Base-by-base conservation (phyloP, 2,888 invertebrate genomes). In the Synanthedon tipuliformis region DNA sequence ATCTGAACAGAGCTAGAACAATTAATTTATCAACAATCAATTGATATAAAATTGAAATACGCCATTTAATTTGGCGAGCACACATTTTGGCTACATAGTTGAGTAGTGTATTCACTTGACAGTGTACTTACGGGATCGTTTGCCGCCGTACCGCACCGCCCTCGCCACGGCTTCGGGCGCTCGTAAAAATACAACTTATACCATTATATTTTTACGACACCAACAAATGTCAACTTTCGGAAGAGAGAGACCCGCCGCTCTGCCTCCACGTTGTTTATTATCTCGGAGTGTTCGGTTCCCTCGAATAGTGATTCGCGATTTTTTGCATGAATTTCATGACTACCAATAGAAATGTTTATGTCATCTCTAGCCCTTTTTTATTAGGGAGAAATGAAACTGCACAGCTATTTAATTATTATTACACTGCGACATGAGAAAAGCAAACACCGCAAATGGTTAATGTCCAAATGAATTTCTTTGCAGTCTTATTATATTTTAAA, bases 141-240 rank as follows among this genome's bases (percentile, higher is more conserved):
- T 45, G 11, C 45, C 45, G 45, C 34, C 73, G 73, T 64, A 61
- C 62, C 65, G 34, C 34, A 69, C 74, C 69, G 66, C 65, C 70
- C 51, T 52, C 49, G 45, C 34, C 34, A 34, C 71, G 69, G 69
- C 71, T 72, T 70, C 69, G 65, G 70, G 65, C 65, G 71, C 69
- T 79, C 82, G 73, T 84, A 84, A 84, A 72, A 82, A 79, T 75
- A 78, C 75, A 84, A 84, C 75, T 82, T 80, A 75, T 73, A 74
- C 72, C 75, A 77, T 84, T 81, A 83, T 79, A 79, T 81, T 83
- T 84, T 85, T 82, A 84, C 76, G 80, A 78, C 73, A 71, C 71
- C 70, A 78, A 77, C 82, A 78, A 84, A 81, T 81, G 81, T 81
- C 77, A 81, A 82, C 73, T 80, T 82, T 78, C 71, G 71, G 73